Conservation (phyloP, 2,113 vertebrate genomes). For the Capreolus pygargus region DNA sequence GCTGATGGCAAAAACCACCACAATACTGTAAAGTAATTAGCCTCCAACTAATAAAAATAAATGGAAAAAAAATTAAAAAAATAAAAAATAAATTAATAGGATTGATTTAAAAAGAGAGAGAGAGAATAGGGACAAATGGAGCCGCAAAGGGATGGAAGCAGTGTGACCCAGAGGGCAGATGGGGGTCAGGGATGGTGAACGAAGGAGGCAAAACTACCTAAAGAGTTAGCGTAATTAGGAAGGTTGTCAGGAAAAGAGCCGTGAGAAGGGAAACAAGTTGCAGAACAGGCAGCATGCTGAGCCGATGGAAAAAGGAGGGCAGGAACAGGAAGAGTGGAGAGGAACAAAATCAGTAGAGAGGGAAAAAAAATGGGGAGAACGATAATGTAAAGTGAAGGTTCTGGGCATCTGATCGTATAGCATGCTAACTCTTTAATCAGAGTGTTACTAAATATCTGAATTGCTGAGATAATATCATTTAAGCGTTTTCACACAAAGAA, state of each 20-base stretch:
- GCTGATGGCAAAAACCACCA: too few species aligned
- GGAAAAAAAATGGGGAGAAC: background rate
- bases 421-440: background rate
- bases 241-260: background rate
- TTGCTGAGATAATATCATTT: background rate
- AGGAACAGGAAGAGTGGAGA: background rate
- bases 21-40: too few species aligned
- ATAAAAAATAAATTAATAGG: too few species aligned
- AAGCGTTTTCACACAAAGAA: background rate
- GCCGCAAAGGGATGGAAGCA: background rate
- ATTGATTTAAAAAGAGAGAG: too few species aligned
- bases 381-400: background rate
- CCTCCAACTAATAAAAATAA: too few species aligned
- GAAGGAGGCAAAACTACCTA: background rate
- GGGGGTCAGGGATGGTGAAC: background rate
- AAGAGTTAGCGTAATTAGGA: background rate
- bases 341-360: background rate
- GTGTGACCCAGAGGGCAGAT: background rate
- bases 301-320: background rate
- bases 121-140: background rate
- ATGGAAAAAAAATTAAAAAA: too few species aligned
- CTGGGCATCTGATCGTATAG: background rate
- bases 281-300: background rate
- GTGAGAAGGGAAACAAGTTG: background rate
- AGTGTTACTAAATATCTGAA: background rate